These are phyloP conservation scores for Corvus moneduloides DNA, from an alignment of 2,113 vertebrate genomes.

Conservation along the genomic window DNA sequence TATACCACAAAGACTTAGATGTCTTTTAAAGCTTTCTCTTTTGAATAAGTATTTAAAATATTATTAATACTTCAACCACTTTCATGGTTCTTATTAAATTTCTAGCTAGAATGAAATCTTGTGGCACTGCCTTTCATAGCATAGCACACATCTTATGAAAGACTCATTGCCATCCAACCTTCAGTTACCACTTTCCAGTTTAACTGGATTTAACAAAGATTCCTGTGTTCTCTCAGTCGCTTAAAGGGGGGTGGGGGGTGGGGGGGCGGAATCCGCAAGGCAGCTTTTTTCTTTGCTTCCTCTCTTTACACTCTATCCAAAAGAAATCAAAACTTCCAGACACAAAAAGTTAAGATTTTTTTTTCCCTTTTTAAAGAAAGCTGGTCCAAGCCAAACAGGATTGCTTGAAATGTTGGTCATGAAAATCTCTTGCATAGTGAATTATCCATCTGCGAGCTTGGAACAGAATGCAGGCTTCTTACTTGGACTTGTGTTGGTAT, in stretches of 20 bases:
- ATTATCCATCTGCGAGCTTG: constrained; percentile 56
- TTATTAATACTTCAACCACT: neutral
- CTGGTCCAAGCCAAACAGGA: constrained; percentile 39
- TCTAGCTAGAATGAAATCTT: neutral
- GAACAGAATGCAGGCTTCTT: constrained; percentile 27
- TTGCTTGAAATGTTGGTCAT: constrained; percentile 41
- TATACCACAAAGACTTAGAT: neutral
- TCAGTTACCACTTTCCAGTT: neutral
- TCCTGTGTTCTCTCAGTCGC: neutral
- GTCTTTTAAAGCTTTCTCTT: neutral
- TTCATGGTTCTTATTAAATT: neutral
- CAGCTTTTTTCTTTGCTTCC: neutral
- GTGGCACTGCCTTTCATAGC: neutral
- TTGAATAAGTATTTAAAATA: neutral
- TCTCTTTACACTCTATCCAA: neutral
- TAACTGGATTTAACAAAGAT: neutral
- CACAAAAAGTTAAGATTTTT: neutral
- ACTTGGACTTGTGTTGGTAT: constrained; percentile 48
- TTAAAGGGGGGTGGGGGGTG: neutral
- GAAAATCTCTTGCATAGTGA: constrained; percentile 43
- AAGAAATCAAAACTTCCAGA: neutral
- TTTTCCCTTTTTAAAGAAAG: neutral
- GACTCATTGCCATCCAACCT: neutral
- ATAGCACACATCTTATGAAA: neutral
- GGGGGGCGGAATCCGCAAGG: neutral